phyloP scores from a whole-genome alignment of 2,888 invertebrate species.

The Rhagonycha lutea region DNA sequence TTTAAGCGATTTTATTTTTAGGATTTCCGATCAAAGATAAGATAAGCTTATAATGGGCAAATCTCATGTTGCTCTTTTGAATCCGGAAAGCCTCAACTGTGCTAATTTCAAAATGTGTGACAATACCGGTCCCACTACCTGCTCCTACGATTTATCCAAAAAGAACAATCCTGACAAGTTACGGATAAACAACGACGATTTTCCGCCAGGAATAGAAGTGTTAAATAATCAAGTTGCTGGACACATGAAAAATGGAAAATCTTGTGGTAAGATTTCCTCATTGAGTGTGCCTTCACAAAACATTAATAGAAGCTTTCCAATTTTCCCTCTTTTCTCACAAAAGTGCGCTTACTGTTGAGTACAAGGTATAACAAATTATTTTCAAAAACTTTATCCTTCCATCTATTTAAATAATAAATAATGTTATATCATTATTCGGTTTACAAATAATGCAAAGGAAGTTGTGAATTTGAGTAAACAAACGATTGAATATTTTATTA shows the following conservation, averaged over 20 bases:
- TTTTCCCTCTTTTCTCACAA: neutral
- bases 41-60: conserved; percentile 13
- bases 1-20: neutral
- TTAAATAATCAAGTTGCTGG: conserved; percentile 70
- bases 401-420: neutral
- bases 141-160: conserved; percentile 1
- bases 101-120: conserved; percentile 11
- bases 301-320: neutral
- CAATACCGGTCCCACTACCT: conserved; percentile 3
- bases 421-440: neutral
- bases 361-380: neutral
- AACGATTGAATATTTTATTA: neutral
- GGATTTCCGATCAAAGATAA: neutral
- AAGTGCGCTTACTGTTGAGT: neutral
- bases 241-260: conserved; percentile 61
- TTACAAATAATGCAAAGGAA: neutral
- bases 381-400: neutral
- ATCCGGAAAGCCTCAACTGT: neutral
- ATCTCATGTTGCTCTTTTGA: conserved; percentile 10
- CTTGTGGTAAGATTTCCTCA: conserved; percentile 57
- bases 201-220: conserved; percentile 51
- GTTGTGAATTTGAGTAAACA: neutral
- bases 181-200: neutral
- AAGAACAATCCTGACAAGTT: neutral
- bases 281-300: neutral